Evolutionary conservation across 2,888 invertebrate genomes (phyloP), one percentile per base, ranked within the genome.

Genomic region (Noctua janthina): DNA sequence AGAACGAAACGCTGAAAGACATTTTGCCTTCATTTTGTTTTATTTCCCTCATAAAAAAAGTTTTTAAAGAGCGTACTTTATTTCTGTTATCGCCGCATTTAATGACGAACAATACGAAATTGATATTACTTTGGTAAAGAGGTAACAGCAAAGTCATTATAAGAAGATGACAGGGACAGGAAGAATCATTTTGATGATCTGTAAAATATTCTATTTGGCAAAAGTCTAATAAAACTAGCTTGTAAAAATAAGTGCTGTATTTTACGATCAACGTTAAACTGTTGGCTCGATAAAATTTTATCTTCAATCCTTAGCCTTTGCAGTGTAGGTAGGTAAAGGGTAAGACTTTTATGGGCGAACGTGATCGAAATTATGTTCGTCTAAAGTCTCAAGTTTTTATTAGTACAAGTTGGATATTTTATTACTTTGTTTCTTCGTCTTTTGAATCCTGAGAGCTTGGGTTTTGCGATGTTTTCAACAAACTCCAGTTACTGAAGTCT

Each of bases 241-340:
- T 93, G 93, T 93, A 94, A 93, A 94, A 94, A 93, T 94, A 93
- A 94, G 91, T 92, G 91, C 91, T 91, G 85, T 90, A 88, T 90
- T 96, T 96, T 95, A 96, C 93, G 95, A 92, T 79, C 82, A 83
- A 79, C 90, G 92, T 93, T 95, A 95, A 95, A 95, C 93, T 95
- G 94, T 94, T 93, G 93, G 93, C 93, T 92, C 94, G 92, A 95
- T 95, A 95, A 94, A 95, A 93, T 93, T 94, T 95, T 95, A 94
- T 95, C 94, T 93, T 92, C 93, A 93, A 94, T 93, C 93, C 92
- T 90, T 91, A 89, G 91, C 88, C 85, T 88, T 91, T 87, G 92
- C 90, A 90, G 83, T 79, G 88, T 85, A 82, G 89, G 82, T 84
- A 91, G 89, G 87, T 78, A 87, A 91, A 90, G 91, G 90, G 90